Evolutionary conservation across 2,888 invertebrate species (phyloP).

Genomic region (Agrotis exclamationis): DNA sequence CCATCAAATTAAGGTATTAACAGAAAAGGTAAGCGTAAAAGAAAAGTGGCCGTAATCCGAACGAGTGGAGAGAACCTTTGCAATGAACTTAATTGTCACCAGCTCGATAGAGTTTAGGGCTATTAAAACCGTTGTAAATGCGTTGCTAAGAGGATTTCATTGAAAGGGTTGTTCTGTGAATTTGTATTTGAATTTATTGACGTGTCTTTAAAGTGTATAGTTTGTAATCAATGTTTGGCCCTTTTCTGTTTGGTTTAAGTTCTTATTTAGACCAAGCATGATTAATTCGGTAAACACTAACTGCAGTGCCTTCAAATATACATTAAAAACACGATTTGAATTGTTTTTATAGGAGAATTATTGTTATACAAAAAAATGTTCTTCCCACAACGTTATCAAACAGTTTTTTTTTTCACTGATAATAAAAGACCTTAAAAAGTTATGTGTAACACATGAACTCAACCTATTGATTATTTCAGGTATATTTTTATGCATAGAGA

Average conservation of each 20-base stretch:
- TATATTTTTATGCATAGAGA: no score
- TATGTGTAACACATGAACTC: no score
- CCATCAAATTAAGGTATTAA: slow-evolving; percentile 55
- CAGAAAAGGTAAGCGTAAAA: slow-evolving; percentile 59
- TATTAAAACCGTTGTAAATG: slow-evolving; percentile 57
- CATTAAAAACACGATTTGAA: no score
- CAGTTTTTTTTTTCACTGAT: no score
- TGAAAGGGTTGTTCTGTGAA: slow-evolving; percentile 14
- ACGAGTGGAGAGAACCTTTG: slow-evolving; percentile 43
- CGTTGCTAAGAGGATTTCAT: slow-evolving; percentile 24
- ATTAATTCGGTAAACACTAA: no score
- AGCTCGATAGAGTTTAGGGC: slow-evolving; percentile 42
- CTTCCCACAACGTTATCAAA: no score
- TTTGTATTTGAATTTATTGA: slow-evolving; percentile 14
- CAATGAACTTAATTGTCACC: slow-evolving; percentile 62
- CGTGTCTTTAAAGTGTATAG: neutral
- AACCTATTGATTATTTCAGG: no score
- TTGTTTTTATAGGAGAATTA: no score
- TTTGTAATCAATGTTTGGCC: neutral
- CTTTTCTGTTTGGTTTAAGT: neutral
- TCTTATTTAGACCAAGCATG: no score
- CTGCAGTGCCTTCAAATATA: no score
- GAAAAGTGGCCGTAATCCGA: slow-evolving; percentile 62
- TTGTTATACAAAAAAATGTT: no score
- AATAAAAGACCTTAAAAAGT: no score